Base-by-base conservation (phyloP, 2,113 vertebrate species). In the Megaceryle maxima region DNA sequence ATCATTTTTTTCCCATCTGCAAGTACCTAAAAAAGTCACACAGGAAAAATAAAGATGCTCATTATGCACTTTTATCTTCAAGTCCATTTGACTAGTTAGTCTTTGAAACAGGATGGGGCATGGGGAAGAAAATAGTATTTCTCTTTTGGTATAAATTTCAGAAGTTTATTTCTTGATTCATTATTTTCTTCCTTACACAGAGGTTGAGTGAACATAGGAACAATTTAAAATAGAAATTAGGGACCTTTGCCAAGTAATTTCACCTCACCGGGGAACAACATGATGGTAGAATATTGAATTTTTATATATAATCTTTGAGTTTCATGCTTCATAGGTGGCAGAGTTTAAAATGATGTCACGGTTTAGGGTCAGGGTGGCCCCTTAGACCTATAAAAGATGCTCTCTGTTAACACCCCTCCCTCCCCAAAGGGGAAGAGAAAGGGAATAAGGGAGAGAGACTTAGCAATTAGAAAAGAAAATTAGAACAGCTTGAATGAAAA, bases 91-190 rank as follows among this genome's bases (percentile, higher is more conserved):
- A 60, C 41, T 78, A 25, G 16, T 89, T 81, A 55, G 60, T 78
- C n/a, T 69, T 70, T 55, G 37, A 73, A 84, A 46, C 0, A 0
- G 69, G 26, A 24, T 57, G 16, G 74, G 2, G 6, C 48, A 46
- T 37, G 8, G 6, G 31, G 10, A 80, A 73, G 9, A 81, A 86
- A 76, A 6, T 62, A 5, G 9, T 51, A 56, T 43, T 88, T 74
- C 13, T 50, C 9, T 76, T 80, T 76, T 26, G 80, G 22, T 35
- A 48, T 43, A 69, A 62, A 80, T 74, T 90, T 83, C 53, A 77
- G 50, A 80, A 33, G 9, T 62, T 69, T 76, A 24, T 76, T 94
- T 67, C 26, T 88, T 81, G 37, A 41, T 62, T 69, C 31, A 55
- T 81, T 87, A 26, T 83, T 78, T 88, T 74, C 29, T 69, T 63